Base-by-base conservation (phyloP, 2,797 vertebrate species). In the Siniperca undulata region DNA sequence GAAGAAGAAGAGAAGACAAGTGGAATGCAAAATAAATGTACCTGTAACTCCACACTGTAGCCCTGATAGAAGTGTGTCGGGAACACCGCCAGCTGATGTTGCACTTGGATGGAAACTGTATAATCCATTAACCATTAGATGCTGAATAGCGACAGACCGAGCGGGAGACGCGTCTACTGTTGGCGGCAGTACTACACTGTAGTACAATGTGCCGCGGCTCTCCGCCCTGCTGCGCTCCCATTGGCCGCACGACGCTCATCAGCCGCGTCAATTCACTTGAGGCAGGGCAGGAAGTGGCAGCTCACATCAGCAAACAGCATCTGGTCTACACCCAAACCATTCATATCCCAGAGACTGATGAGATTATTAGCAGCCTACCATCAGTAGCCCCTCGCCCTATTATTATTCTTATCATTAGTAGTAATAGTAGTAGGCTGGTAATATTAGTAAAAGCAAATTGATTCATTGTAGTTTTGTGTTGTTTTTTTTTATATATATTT, bases 11-110 rank as follows among this genome's bases (percentile, higher is more conserved):
- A 44, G 1, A 34, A n/a, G 64, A 66, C 13, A 70, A 16, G 42
- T 58, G 73, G 11, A 34, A 60, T n/a, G 71, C 24, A 30, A 70
- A 42, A 46, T 27, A 40, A 46, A 64, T 53, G 82, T 95, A 96
- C 96, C 95, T 96, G 95, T 95, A 96, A 95, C 94, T 96, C 94
- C 89, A 95, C 92, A 75, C 93, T 93, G 94, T 93, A 95, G 80
- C 90, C 90, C 93, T 94, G 92, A 44, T 86, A 93, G 80, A 94
- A 87, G 93, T 95, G 94, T 46, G 95, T 95, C 74, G 94, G 93
- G 83, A 89, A 95, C 81, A 95, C 90, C 84, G 93, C 89, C 90
- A 96, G 91, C 82, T 95, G 94, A 82, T 95, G 95, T 92, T 96
- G 92, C 91, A 96, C 94, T 92, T 96, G 93, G 82, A 96, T 93